Percentiles rank a stretch among this genome's conserved stretches.
phyloP scores from a whole-genome alignment of 1,140 invertebrate genomes.

The Tribolium madens region DNA sequence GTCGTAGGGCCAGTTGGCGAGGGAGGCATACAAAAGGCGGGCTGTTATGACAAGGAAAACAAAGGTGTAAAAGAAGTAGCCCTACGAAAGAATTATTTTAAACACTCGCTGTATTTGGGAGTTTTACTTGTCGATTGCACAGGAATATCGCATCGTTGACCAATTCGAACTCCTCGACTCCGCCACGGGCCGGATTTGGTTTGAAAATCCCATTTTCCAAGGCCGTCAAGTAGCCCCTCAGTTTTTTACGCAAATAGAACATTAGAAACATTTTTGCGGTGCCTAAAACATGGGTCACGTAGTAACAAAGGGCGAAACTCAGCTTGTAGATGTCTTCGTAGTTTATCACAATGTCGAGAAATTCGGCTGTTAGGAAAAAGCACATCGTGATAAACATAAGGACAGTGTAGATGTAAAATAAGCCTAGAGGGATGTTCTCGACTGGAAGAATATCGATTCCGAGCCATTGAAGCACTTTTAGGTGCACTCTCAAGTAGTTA shows the following conservation, averaged over 20 bases:
- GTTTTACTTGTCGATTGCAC: conserved; percentile 40
- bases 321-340: conserved; percentile 30
- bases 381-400: background rate
- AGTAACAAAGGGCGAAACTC: conserved; percentile 32
- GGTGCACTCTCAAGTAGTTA: conserved; percentile 9
- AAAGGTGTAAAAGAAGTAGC: conserved; percentile 13
- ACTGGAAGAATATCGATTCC: conserved; percentile 19
- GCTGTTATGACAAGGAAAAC: background rate
- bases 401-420: background rate
- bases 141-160: conserved; percentile 33
- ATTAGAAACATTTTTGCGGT: conserved; percentile 19
- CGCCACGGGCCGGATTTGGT: conserved; percentile 35
- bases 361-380: background rate
- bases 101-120: background rate
- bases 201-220: conserved; percentile 40
- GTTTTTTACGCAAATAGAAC: background rate
- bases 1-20: background rate
- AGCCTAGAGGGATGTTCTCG: background rate
- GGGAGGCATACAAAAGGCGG: background rate
- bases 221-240: conserved; percentile 1
- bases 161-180: conserved; percentile 27
- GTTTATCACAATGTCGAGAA: background rate
- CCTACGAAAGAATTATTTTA: conserved; percentile 24
- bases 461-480: background rate
- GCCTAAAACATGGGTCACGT: conserved; percentile 41